These are phyloP conservation scores for Pollachius pollachius DNA, from an alignment of 2,113 vertebrate genomes.

Conservation along the genomic window DNA sequence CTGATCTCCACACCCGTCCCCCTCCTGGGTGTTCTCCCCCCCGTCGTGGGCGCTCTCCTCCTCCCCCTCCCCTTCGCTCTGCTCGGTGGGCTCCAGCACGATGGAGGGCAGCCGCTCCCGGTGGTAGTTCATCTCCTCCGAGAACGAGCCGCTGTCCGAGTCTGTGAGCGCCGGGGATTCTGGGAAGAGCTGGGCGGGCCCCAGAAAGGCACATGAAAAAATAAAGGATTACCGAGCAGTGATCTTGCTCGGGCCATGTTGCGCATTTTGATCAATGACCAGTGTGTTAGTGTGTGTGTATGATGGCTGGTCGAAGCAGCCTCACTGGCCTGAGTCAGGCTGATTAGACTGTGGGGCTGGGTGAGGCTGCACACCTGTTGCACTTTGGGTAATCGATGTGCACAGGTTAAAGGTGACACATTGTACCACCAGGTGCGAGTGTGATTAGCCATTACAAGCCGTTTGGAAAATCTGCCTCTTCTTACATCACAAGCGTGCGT, in stretches of 20 bases:
- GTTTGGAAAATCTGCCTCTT: no score
- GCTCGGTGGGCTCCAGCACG: constrained; percentile 69
- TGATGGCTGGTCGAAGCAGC: no score
- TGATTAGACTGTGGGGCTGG: no score
- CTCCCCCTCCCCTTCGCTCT: constrained; percentile 44
- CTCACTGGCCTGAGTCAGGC: no score
- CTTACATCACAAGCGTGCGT: no score
- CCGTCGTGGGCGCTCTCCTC: constrained; percentile 33
- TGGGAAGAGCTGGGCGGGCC: constrained; percentile 62
- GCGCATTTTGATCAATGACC: no score
- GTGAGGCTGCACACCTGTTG: no score
- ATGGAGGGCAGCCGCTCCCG: constrained; percentile 72
- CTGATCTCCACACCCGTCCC: constrained; percentile 6
- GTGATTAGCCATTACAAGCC: no score
- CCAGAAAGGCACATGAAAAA: not conserved
- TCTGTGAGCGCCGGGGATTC: constrained; percentile 44
- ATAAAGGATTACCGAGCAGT: no score
- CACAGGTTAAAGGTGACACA: no score
- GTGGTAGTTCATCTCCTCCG: constrained; percentile 35
- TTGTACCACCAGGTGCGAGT: no score
- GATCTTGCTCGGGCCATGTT: not conserved
- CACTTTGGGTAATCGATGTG: no score
- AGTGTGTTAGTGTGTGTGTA: not conserved
- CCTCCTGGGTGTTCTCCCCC: not conserved
- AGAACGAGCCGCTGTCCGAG: constrained; percentile 17